Evolutionary conservation across 2,113 vertebrate species (phyloP).

Genomic region (Strix uralensis): DNA sequence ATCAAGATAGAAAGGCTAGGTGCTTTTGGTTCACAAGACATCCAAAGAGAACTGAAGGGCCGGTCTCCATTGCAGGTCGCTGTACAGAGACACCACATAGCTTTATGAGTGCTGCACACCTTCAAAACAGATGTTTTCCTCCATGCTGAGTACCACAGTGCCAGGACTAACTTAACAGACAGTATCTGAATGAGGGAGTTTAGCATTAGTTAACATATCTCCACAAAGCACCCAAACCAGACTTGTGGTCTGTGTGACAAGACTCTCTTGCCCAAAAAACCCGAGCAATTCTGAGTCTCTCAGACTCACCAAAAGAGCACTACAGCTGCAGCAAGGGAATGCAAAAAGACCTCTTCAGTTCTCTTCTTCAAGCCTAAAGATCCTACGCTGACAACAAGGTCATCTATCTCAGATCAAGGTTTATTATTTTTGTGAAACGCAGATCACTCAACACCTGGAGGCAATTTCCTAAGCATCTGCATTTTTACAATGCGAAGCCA

Average conservation of each 20-base stretch:
- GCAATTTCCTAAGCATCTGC: constrained; percentile 64
- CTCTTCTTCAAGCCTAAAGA: background rate
- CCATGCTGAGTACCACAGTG: background rate
- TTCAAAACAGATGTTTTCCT: background rate
- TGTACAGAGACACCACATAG: background rate
- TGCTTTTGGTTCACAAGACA: background rate
- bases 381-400: constrained; percentile 5
- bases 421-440: constrained; percentile 52
- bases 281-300: background rate
- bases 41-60: background rate
- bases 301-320: background rate
- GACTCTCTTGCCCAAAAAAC: background rate
- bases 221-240: background rate
- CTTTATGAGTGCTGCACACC: background rate
- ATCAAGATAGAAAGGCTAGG: background rate
- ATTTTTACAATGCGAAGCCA: constrained; percentile 52
- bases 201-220: background rate
- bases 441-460: constrained; percentile 44
- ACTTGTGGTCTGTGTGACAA: background rate
- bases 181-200: background rate
- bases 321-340: background rate
- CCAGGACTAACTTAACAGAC: background rate
- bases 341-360: background rate
- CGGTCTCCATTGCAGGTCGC: background rate
- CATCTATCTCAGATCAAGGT: constrained; percentile 25